These are phyloP conservation scores for Anguilla marmorata DNA, from an alignment of 2,797 vertebrate genomes.

Conservation along the genomic window DNA sequence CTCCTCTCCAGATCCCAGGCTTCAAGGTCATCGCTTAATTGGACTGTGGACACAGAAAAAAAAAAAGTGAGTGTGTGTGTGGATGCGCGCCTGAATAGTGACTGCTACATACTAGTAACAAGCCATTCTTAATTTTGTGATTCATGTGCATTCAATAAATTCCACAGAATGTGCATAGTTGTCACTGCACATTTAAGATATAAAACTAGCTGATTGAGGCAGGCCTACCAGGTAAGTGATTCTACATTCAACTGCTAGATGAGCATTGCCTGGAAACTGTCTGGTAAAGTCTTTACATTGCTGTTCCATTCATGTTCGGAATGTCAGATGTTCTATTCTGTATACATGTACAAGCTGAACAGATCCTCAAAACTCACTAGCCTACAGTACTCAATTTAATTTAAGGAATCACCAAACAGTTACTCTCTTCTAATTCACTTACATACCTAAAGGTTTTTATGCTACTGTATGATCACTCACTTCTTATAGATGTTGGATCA, in stretches of 20 bases:
- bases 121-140: not conserved
- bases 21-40: slow-evolving; percentile 72
- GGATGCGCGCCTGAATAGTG: not conserved
- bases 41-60: slow-evolving; percentile 64
- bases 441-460: not conserved
- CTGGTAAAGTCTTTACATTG: not conserved
- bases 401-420: slow-evolving; percentile 4
- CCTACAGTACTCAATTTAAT: not conserved
- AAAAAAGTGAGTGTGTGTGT: slow-evolving; percentile 46
- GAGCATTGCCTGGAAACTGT: not conserved
- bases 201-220: not conserved
- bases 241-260: not conserved
- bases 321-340: not conserved
- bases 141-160: not conserved
- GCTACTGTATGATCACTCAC: not conserved
- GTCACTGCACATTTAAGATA: not conserved
- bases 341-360: not conserved
- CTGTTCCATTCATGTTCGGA: not conserved
- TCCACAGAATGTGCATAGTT: not conserved
- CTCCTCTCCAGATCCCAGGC: slow-evolving; percentile 59
- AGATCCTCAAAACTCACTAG: not conserved
- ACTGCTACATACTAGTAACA: not conserved
- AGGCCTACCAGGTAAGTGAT: not conserved
- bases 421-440: not conserved
- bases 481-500: not conserved